Conservation (phyloP, 1,140 invertebrate genomes). For the Samia ricini region DNA sequence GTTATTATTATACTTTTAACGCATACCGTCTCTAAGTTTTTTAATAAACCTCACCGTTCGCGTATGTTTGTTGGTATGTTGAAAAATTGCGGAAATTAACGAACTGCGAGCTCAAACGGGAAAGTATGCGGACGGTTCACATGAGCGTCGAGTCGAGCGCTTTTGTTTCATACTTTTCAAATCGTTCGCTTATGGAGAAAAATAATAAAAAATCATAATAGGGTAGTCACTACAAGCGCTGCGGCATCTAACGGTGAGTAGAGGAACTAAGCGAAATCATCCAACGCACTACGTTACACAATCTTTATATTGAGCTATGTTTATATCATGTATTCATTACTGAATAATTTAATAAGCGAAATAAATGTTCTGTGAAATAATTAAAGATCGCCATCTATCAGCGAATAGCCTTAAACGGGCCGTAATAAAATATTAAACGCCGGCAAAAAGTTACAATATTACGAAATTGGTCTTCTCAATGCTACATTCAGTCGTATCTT, state of each 20-base stretch:
- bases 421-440: slow-evolving; percentile 53
- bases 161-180: slow-evolving; percentile 3
- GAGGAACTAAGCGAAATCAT: slow-evolving; percentile 17
- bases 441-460: slow-evolving; percentile 55
- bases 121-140: slow-evolving; percentile 3
- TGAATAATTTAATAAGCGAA: background rate
- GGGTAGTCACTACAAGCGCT: background rate
- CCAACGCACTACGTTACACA: background rate
- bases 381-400: slow-evolving; percentile 40
- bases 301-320: background rate
- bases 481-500: slow-evolving; percentile 29
- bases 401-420: slow-evolving; percentile 20
- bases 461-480: slow-evolving; percentile 29
- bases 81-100: slow-evolving; percentile 23
- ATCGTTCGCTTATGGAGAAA: background rate
- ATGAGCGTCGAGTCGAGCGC: slow-evolving; percentile 1
- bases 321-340: background rate
- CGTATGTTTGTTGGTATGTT: slow-evolving; percentile 12
- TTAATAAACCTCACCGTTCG: slow-evolving; percentile 39
- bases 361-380: background rate
- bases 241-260: slow-evolving; percentile 50
- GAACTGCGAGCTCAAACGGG: background rate
- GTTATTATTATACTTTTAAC: slow-evolving; percentile 8
- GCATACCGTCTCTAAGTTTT: slow-evolving; percentile 37
- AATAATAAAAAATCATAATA: background rate